These are phyloP conservation scores for Saxidomus purpurata DNA, from an alignment of 1,140 invertebrate species.

Conservation along the genomic window DNA sequence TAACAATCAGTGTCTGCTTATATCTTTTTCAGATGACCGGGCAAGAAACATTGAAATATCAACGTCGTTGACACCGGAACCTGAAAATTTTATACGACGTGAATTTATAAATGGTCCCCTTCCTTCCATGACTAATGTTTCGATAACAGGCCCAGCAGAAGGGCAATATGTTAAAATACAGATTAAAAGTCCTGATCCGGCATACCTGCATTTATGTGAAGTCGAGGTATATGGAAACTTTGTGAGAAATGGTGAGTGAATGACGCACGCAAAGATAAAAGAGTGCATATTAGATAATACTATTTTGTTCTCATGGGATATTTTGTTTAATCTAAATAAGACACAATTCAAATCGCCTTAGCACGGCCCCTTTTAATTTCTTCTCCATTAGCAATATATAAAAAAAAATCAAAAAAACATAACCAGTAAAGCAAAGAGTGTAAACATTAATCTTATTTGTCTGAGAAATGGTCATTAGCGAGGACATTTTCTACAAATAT, in stretches of 20 bases:
- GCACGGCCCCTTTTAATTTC: too few species aligned
- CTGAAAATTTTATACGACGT: background rate
- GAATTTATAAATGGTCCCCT: background rate
- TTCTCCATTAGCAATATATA: too few species aligned
- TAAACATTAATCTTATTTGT: too few species aligned
- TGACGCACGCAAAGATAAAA: too few species aligned
- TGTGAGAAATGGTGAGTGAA: conserved; percentile 4
- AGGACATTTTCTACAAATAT: too few species aligned
- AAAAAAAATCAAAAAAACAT: too few species aligned
- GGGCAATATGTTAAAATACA: conserved; percentile 7
- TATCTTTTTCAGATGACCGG: background rate
- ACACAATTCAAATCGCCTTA: too few species aligned
- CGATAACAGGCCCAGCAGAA: background rate
- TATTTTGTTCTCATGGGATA: too few species aligned
- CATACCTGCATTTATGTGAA: background rate
- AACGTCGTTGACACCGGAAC: background rate
- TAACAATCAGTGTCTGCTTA: background rate
- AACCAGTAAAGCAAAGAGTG: too few species aligned
- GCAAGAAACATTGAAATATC: background rate
- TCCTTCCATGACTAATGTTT: background rate
- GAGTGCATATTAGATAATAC: too few species aligned
- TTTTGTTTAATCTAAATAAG: too few species aligned
- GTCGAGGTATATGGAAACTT: background rate
- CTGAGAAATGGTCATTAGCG: too few species aligned
- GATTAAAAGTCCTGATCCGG: background rate